Evolutionary conservation across 2,113 vertebrate species (phyloP).

Genomic region (Gulo gulo): DNA sequence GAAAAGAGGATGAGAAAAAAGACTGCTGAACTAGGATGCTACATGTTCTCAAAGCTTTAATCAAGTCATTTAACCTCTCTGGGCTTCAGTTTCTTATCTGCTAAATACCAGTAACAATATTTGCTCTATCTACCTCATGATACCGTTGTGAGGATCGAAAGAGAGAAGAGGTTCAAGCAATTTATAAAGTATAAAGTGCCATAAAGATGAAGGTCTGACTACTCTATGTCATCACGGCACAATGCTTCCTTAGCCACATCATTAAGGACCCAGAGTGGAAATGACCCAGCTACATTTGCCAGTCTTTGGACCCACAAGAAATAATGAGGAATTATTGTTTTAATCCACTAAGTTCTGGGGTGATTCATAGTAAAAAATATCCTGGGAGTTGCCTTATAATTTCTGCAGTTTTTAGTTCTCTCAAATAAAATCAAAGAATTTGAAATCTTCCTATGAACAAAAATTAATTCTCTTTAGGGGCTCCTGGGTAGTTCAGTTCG

Average conservation of each 20-base stretch:
- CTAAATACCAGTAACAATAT: background rate
- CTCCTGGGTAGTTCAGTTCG: background rate
- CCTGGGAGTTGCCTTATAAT: background rate
- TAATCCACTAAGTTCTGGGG: background rate
- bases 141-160: background rate
- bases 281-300: background rate
- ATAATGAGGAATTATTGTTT: background rate
- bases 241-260: background rate
- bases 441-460: slow-evolving; percentile 20
- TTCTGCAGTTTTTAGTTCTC: background rate
- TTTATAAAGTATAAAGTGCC: background rate
- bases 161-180: background rate
- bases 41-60: background rate
- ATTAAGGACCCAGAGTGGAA: background rate
- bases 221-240: background rate
- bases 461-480: background rate
- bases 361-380: background rate
- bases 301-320: background rate
- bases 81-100: background rate
- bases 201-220: background rate
- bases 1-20: background rate
- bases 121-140: background rate
- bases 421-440: background rate
- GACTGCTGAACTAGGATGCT: background rate
- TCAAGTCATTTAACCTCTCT: background rate